phyloP scores from a whole-genome alignment of 2,888 invertebrate genomes.

The Platypus cylindrus region DNA sequence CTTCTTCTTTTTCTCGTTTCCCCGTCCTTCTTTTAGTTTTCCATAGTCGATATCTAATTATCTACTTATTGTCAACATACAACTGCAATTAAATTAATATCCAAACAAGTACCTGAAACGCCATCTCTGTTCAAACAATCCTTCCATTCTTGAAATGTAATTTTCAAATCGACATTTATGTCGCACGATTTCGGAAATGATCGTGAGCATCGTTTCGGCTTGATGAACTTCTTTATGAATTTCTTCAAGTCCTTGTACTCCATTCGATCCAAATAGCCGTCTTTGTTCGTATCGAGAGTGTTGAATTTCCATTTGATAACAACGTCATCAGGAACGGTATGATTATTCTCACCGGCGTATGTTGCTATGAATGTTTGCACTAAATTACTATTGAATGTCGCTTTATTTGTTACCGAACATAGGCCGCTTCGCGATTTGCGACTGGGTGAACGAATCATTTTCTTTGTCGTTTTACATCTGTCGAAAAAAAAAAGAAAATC shows the following conservation, averaged over 20 bases:
- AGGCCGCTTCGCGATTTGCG: slow-evolving; percentile 36
- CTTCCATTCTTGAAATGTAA: slow-evolving; percentile 74
- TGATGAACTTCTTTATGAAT: slow-evolving; percentile 76
- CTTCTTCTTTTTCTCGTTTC: no score
- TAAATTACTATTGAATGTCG: slow-evolving; percentile 70
- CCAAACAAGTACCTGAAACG: slow-evolving; percentile 62
- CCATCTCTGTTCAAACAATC: slow-evolving; percentile 71
- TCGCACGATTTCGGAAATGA: slow-evolving; percentile 84
- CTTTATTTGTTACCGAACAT: slow-evolving; percentile 64
- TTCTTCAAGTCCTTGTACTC: slow-evolving; percentile 74
- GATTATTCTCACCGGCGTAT: slow-evolving; percentile 38
- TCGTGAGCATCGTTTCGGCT: slow-evolving; percentile 80
- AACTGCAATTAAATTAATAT: slow-evolving; percentile 3
- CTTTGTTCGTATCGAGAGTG: slow-evolving; percentile 67
- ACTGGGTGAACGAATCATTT: slow-evolving; percentile 47
- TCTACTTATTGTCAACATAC: background rate
- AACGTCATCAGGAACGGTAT: slow-evolving; percentile 34
- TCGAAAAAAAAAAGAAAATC: background rate
- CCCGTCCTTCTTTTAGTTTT: no score
- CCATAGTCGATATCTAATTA: no score
- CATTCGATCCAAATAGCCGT: slow-evolving; percentile 61
- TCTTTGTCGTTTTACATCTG: slow-evolving; percentile 41
- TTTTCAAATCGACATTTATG: slow-evolving; percentile 62
- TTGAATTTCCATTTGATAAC: slow-evolving; percentile 86
- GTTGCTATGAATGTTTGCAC: slow-evolving; percentile 77